phyloP scores from a whole-genome alignment of 2,113 vertebrate genomes.

The Oryzias celebensis region DNA sequence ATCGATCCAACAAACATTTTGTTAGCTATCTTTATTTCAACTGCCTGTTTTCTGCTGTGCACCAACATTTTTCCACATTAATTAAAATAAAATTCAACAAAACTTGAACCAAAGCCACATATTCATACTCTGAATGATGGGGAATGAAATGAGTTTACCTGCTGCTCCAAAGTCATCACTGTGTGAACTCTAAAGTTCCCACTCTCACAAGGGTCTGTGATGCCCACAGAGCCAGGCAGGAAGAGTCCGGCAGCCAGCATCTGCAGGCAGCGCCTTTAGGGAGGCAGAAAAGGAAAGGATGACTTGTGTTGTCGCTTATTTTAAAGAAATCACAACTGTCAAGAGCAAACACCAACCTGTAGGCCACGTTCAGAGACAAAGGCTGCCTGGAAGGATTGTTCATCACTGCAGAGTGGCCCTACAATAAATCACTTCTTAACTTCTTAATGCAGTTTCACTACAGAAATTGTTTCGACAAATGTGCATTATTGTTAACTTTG shows the following conservation, averaged over 20 bases:
- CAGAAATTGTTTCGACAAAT: too few relatives aligned
- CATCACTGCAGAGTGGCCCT: constrained; percentile 98
- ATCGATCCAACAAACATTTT: too few relatives aligned
- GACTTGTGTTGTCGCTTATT: not conserved
- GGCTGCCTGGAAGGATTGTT: constrained; percentile 97
- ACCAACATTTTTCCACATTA: too few relatives aligned
- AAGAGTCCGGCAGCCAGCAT: constrained; percentile 95
- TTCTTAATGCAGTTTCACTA: not conserved
- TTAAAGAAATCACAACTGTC: not conserved
- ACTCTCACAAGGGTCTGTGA: constrained; percentile 96
- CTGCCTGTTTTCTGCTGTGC: too few relatives aligned
- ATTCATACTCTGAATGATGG: too few relatives aligned
- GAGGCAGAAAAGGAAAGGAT: not conserved
- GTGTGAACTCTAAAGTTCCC: constrained; percentile 97
- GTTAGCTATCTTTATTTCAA: too few relatives aligned
- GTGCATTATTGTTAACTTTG: too few relatives aligned
- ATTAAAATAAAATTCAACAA: too few relatives aligned
- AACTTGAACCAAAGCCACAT: too few relatives aligned
- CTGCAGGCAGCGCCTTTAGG: constrained; percentile 90
- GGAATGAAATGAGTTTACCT: constrained; percentile 74
- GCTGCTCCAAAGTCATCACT: constrained; percentile 96
- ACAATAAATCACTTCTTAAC: not conserved
- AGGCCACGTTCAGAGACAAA: constrained; percentile 91
- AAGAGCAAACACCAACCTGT: constrained; percentile 80
- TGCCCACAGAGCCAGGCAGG: constrained; percentile 92